phyloP scores from a whole-genome alignment of 1,140 invertebrate species.

The Drosophila elegans region DNA sequence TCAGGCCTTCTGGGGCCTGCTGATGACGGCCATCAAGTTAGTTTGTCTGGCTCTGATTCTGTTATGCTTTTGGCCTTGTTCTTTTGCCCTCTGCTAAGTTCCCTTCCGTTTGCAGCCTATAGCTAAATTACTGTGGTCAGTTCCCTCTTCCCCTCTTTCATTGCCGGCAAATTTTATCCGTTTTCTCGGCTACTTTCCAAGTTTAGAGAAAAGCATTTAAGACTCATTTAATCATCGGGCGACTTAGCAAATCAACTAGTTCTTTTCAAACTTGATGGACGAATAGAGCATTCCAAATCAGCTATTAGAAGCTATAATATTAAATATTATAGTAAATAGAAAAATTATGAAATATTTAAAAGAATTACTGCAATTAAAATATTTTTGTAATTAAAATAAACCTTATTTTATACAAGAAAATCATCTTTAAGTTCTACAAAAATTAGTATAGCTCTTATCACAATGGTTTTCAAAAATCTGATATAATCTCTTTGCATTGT shows the following conservation, averaged over 20 bases:
- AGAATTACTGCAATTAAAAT: too few species aligned
- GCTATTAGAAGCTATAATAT: background rate
- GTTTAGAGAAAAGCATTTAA: background rate
- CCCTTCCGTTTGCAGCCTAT: constrained; percentile 11
- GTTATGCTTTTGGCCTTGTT: constrained; percentile 13
- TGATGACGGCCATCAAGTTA: constrained; percentile 55
- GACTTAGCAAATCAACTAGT: background rate
- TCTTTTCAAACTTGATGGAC: background rate
- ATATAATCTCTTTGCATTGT: too few species aligned
- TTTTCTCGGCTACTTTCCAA: background rate
- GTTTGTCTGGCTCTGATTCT: constrained; percentile 40
- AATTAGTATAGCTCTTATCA: too few species aligned
- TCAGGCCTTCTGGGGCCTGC: constrained; percentile 42
- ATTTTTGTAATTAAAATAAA: too few species aligned
- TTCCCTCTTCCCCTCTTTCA: background rate
- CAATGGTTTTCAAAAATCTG: too few species aligned
- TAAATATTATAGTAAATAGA: too few species aligned
- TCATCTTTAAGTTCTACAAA: too few species aligned
- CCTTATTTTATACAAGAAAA: too few species aligned
- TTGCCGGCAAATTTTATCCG: background rate
- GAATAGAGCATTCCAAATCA: too few species aligned
- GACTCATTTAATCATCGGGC: constrained; percentile 7
- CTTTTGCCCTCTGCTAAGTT: background rate
- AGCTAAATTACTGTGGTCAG: constrained; percentile 25
- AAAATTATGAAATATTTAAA: too few species aligned